Conservation (phyloP, 2,113 vertebrate genomes). For the Bos indicus region DNA sequence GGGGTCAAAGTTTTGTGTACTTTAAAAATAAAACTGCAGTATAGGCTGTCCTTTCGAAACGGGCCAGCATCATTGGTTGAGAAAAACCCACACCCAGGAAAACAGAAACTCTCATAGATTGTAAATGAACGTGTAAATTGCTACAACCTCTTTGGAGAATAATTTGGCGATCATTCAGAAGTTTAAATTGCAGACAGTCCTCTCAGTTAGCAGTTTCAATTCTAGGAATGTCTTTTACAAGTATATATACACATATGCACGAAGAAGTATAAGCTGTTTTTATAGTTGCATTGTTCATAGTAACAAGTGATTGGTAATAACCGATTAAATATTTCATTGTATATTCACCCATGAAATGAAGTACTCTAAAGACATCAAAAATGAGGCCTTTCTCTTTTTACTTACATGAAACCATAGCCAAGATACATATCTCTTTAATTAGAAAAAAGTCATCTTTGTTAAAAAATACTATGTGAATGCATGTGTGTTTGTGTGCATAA, state of each 20-base stretch:
- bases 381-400: background rate
- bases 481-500: background rate
- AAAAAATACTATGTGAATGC: background rate
- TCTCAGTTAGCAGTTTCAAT: background rate
- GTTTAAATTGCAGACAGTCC: background rate
- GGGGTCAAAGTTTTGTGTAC: constrained; percentile 66
- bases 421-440: background rate
- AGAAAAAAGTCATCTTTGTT: background rate
- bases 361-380: background rate
- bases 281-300: background rate
- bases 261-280: background rate
- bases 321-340: background rate
- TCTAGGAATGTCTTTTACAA: background rate
- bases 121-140: background rate
- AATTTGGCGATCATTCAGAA: constrained; percentile 6
- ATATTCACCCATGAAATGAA: background rate
- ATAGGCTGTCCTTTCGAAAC: background rate
- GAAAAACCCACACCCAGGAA: background rate
- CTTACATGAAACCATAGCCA: background rate
- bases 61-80: background rate
- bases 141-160: background rate
- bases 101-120: background rate
- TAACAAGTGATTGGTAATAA: background rate
- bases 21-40: constrained; percentile 46
- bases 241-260: background rate